Evolutionary conservation across 2,888 invertebrate species (phyloP).

Genomic region (Melanchra persicariae): DNA sequence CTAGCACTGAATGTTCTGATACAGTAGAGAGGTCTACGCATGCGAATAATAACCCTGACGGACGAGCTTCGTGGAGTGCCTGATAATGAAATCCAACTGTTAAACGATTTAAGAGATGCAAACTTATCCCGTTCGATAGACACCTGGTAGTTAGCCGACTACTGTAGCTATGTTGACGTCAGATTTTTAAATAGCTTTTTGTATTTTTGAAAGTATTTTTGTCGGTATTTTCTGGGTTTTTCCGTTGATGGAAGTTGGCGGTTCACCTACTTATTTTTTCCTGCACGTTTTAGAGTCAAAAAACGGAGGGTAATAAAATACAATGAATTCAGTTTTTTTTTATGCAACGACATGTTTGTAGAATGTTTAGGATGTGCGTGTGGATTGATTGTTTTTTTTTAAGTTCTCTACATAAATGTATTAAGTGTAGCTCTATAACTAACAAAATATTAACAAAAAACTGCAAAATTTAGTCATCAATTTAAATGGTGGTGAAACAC

Average conservation of each 20-base stretch:
- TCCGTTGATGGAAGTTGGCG: neutral
- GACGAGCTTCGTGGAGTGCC: constrained; percentile 78
- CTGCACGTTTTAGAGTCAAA: neutral
- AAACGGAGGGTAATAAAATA: neutral
- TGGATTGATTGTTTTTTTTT: no score
- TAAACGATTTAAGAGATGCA: constrained; percentile 78
- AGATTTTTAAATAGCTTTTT: constrained; percentile 14
- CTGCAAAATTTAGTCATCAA: no score
- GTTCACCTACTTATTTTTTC: neutral
- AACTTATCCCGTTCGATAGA: constrained; percentile 61
- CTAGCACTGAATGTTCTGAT: constrained; percentile 82
- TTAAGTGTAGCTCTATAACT: no score
- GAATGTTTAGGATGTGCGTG: no score
- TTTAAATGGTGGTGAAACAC: no score
- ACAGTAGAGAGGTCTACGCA: constrained; percentile 83
- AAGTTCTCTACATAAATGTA: no score
- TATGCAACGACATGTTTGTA: neutral
- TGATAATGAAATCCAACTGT: constrained; percentile 84
- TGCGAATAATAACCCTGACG: constrained; percentile 85
- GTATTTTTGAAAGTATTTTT: neutral
- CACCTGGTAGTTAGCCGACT: constrained; percentile 44
- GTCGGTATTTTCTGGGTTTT: constrained; percentile 9
- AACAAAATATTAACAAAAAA: no score
- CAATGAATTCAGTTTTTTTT: neutral
- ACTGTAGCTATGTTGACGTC: constrained; percentile 35